Percentiles rank a stretch among this genome's conserved stretches.
phyloP scores from a whole-genome alignment of 2,888 invertebrate genomes.

The Argyresthia albistria region DNA sequence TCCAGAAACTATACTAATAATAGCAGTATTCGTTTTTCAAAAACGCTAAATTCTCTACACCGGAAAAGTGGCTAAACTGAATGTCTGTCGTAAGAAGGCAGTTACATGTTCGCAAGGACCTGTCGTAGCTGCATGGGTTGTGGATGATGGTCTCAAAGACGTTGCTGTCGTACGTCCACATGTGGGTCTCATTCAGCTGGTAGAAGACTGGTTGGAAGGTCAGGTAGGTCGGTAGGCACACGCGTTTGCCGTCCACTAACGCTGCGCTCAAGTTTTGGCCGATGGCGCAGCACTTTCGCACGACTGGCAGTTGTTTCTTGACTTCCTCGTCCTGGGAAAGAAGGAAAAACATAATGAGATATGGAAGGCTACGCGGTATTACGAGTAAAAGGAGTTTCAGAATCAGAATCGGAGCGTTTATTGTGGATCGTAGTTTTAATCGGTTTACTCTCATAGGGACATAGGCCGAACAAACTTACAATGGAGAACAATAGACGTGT shows the following conservation, averaged over 20 bases:
- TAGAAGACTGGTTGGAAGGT: constrained; percentile 69
- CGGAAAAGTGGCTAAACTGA: no score
- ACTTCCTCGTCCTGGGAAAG: constrained; percentile 37
- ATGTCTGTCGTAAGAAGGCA: background rate
- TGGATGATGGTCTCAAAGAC: constrained; percentile 70
- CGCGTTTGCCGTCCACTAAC: constrained; percentile 38
- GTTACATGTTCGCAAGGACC: constrained; percentile 30
- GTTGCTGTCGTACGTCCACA: constrained; percentile 52
- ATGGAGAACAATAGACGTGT: no score
- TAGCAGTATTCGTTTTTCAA: no score
- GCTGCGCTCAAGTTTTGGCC: constrained; percentile 53
- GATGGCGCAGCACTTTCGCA: constrained; percentile 67
- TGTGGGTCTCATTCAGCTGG: constrained; percentile 61
- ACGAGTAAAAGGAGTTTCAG: no score
- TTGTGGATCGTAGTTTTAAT: no score
- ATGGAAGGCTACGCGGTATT: background rate
- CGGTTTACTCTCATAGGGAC: no score
- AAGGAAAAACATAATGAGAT: constrained; percentile 4
- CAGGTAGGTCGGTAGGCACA: constrained; percentile 39
- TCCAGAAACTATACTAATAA: no score
- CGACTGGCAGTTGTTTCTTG: constrained; percentile 50
- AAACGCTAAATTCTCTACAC: no score
- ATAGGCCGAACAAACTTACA: no score
- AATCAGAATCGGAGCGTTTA: no score
- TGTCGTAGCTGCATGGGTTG: constrained; percentile 68